Percentiles rank a stretch among this genome's conserved stretches.
Conservation (phyloP, 2,888 invertebrate genomes). For the Stenolophus ochropezus region DNA sequence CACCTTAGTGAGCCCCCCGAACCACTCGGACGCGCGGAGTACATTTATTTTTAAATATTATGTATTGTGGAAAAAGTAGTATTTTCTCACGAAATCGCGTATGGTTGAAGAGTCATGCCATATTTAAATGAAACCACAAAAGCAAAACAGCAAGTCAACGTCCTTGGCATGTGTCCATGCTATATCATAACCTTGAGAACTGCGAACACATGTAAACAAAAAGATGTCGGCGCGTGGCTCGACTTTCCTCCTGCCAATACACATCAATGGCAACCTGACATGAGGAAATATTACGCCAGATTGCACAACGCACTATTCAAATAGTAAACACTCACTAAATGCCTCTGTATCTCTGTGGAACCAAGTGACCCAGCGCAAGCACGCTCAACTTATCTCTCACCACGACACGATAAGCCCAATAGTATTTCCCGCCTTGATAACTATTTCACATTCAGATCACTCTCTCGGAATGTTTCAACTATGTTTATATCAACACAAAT, state of each 20-base stretch:
- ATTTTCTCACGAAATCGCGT: constrained; percentile 46
- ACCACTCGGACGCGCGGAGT: too few species aligned
- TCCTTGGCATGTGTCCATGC: constrained; percentile 62
- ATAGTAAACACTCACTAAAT: constrained; percentile 63
- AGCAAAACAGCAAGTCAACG: constrained; percentile 61
- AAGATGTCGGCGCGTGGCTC: constrained; percentile 45
- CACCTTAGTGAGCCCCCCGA: too few species aligned
- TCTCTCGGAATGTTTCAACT: constrained; percentile 12
- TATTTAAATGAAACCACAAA: constrained; percentile 59
- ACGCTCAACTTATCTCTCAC: constrained; percentile 63
- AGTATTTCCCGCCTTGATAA: constrained; percentile 63
- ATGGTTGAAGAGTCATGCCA: constrained; percentile 51
- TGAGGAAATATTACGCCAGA: constrained; percentile 52
- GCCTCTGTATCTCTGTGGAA: constrained; percentile 64
- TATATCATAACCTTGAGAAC: constrained; percentile 53
- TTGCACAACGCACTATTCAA: constrained; percentile 60
- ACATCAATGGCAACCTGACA: constrained; percentile 49
- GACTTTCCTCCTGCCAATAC: constrained; percentile 26
- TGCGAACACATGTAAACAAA: constrained; percentile 56
- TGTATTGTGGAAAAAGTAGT: too few species aligned
- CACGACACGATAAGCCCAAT: constrained; percentile 62
- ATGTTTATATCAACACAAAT: constrained; percentile 42
- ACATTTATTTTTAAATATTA: too few species aligned
- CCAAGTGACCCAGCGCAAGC: constrained; percentile 39
- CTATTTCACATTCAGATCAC: constrained; percentile 40